Evolutionary conservation across 2,797 vertebrate species (phyloP), one percentile per base, ranked within the genome.

Genomic region (Tauraco hartlaubi): DNA sequence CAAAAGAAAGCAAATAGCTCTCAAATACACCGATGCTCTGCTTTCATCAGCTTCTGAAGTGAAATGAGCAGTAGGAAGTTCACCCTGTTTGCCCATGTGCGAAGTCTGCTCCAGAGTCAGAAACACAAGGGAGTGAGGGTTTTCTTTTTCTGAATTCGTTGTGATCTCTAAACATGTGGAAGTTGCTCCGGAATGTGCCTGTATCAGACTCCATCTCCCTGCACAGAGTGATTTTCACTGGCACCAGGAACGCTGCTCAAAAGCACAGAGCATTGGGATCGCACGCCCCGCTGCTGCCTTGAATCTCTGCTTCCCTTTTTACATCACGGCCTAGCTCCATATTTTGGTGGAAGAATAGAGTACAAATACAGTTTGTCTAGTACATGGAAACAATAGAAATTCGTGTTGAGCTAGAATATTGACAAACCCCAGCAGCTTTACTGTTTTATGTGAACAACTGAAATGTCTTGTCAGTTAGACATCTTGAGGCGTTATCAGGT

Each of bases 1-100:
- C 94, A 95, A 91, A 94, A 95, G 72, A 85, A 49, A 90, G 75
- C 81, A 97, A 86, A 96, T 71, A 93, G 66, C 80, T 91, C 84
- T 92, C 89, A 94, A 94, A 91, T 75, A 55, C 83, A 89, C 58
- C 12, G 15, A 37, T 1, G 1, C 69, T 94, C 64, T 7, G n/a
- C 85, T 96, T 92, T 89, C 87, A 84, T 93, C 79, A 79, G 77
- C 81, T 90, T 90, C 82, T 93, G 74, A 94, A 94, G 85, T 63
- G 73, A 90, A 83, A 76, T 10, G 41, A 85, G 58, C 78, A 91
- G 56, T 78, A 61, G 66, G 35, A 95, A 51, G 49, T 56, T 94
- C 74, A 64, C 69, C 71, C 59, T 86, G 9, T 88, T 92, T 51
- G 75, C 72, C 59, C 0, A 0, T 66, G 28, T 52, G 84, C 3